phyloP scores from a whole-genome alignment of 92 coral and sea anemone genomes.

The Palythoa caribaeorum region DNA sequence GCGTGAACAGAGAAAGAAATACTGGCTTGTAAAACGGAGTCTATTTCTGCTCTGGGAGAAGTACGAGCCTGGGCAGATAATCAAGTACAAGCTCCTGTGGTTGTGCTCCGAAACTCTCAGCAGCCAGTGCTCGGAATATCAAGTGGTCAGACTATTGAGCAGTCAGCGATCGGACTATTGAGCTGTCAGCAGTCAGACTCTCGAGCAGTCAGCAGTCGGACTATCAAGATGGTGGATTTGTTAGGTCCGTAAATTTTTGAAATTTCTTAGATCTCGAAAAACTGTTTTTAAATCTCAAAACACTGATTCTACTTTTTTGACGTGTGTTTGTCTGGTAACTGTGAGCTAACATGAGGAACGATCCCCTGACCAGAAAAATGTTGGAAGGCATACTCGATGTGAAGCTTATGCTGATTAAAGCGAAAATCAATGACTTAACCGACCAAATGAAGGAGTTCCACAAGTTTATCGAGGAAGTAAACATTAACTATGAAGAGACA shows the following conservation, averaged over 20 bases:
- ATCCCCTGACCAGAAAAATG: conserved; percentile 27
- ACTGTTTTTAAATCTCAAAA: background rate
- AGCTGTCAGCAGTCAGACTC: too few relatives aligned
- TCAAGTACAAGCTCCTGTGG: too few relatives aligned
- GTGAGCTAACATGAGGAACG: background rate
- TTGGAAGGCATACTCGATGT: conserved; percentile 20
- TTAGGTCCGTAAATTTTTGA: background rate
- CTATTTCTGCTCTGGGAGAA: too few relatives aligned
- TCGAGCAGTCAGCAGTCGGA: background rate
- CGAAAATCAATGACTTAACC: background rate
- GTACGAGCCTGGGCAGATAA: too few relatives aligned
- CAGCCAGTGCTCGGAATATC: too few relatives aligned
- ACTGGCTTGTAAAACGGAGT: too few relatives aligned
- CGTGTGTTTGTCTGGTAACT: background rate
- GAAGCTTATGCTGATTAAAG: conserved; percentile 16
- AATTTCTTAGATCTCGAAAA: background rate
- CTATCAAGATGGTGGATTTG: background rate
- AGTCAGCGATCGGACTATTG: too few relatives aligned
- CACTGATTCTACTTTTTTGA: background rate
- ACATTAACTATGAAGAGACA: background rate
- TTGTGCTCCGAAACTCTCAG: too few relatives aligned
- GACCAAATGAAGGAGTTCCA: conserved; percentile 15
- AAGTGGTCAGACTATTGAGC: too few relatives aligned
- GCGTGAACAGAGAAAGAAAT: too few relatives aligned
- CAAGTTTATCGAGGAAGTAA: background rate